Base-by-base conservation (phyloP, 2,797 vertebrate genomes). In the Tinamus major region DNA sequence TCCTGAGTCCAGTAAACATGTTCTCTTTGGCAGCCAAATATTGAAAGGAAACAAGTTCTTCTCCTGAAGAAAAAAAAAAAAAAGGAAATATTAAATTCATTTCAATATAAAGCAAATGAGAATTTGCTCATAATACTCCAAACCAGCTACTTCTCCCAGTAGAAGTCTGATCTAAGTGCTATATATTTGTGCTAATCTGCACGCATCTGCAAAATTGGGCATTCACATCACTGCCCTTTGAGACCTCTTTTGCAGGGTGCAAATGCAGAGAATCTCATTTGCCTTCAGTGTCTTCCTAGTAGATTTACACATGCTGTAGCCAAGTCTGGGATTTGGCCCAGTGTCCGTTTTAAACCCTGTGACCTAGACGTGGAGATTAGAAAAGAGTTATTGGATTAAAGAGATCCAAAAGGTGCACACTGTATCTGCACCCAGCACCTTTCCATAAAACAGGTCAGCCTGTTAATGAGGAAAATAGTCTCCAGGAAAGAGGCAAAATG, bases 291-390 rank as follows among this genome's bases (percentile, higher is more conserved):
- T 63, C 94, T 53, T 94, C 90, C 62, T 20, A 10, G 93, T 94
- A 94, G 61, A 93, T 96, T 96, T 96, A 93, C 96, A 94, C 49
- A 10, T 2, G 0, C 64, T 59, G 76, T 46, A 85, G 92, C 92
- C 93, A 95, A 96, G 95, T 71, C 59, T 75, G 74, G 91, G 94
- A 96, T 96, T 96, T 96, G 96, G 88, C 88, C 95, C 92, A 49
- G 84, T 82, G 88, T 90, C 94, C 96, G 94, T 96, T 96, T 96
- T 96, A 96, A 96, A 96, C 90, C 93, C 94, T 95, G 75, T 96
- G 96, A 95, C 95, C 95, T 92, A 96, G 95, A 96, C 94, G 0
- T 58, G 49, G 94, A 94, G 96, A 96, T 96, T 94, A 95, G 91
- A 87, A 78, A 80, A 91, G 88, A 96, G 92, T 94, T 94, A 96